Base-by-base conservation (phyloP, 2,888 invertebrate species). In the Sphaeridia pumilis region DNA sequence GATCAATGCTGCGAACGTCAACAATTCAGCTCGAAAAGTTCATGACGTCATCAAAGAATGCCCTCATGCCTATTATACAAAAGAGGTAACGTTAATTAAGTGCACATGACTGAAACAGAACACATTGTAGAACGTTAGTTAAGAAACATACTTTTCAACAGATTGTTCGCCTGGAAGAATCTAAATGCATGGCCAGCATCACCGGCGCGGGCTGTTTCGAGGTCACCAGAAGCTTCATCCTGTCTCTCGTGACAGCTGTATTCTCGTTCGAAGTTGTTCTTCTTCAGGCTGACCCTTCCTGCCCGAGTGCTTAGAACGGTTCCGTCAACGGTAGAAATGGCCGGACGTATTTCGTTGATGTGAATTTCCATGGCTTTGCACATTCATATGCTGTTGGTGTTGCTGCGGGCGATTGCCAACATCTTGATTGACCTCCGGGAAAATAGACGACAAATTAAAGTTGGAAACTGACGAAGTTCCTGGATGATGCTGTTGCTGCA, bases 381-480 rank as follows among this genome's bases (percentile, higher is more conserved):
- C n/a, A n/a, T n/a, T n/a, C n/a, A n/a, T n/a, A n/a, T n/a, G n/a
- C 31, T 35, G n/a, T 25, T 44, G n/a, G 12, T 28, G 21, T 41
- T 62, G 50, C n/a, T n/a, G n/a, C n/a, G n/a, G n/a, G n/a, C n/a
- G n/a, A n/a, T n/a, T 73, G 69, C 75, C 76, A 38, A 17, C 17
- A 5, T 38, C 38, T 53, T 76, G 76, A 68, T 84, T 84, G 63
- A 87, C 86, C 74, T 87, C 87, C 2, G 87, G 87, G 69, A 86
- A 86, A 66, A 87, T 84, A 1, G 86, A 82, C 66, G 84, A 84
- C 38, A 87, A 73, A 71, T 86, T 86, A 67, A 87, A 87, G 69
- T 86, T 87, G 1, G 85, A 82, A 31, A 81, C 70, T 7, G 65
- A 65, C 4, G 59, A 59, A 1, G 60, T 56, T 4, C 49, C 38